These are phyloP conservation scores for Pseudorhiza aurosa DNA, from an alignment of 30 jellyfish, hydroid and myxozoan species.

Conservation along the genomic window DNA sequence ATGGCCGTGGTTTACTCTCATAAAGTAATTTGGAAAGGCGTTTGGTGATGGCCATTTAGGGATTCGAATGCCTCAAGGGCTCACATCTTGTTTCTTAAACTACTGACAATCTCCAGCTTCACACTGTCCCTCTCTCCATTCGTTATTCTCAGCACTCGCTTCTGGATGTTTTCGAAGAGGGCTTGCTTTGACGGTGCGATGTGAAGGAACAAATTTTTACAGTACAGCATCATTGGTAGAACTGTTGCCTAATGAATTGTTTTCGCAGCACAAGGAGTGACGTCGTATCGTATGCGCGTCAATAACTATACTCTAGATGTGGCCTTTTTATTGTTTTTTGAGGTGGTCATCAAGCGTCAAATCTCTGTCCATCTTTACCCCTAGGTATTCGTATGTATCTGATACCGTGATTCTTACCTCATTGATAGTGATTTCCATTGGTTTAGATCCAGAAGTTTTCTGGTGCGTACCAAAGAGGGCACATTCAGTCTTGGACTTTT, in stretches of 20 bases:
- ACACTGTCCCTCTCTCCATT: slow-evolving; percentile 39
- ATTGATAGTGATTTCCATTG: slow-evolving; percentile 27
- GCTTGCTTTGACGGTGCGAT: slow-evolving; percentile 47
- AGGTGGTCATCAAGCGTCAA: slow-evolving; percentile 63
- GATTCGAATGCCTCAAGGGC: slow-evolving; percentile 32
- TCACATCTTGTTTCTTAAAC: slow-evolving; percentile 43
- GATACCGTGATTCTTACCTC: slow-evolving; percentile 41
- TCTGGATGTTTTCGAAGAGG: slow-evolving; percentile 32
- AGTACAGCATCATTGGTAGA: slow-evolving; percentile 49
- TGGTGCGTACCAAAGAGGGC: slow-evolving; percentile 47
- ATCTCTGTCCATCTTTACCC: slow-evolving; percentile 65
- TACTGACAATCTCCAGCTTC: slow-evolving; percentile 41
- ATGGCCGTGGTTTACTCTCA: slow-evolving; percentile 41
- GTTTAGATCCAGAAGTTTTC: slow-evolving; percentile 39
- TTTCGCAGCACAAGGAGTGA: slow-evolving; percentile 43
- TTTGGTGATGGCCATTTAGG: slow-evolving; percentile 15
- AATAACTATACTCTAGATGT: slow-evolving; percentile 55
- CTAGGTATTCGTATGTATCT: slow-evolving; percentile 41
- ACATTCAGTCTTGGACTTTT: slow-evolving; percentile 39
- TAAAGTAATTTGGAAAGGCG: slow-evolving; percentile 35
- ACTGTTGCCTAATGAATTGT: slow-evolving; percentile 18
- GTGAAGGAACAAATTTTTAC: slow-evolving; percentile 36
- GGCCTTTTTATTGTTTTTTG: slow-evolving; percentile 44
- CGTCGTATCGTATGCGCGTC: slow-evolving; percentile 64
- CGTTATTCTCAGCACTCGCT: slow-evolving; percentile 20